Conservation (phyloP, 2,888 invertebrate species). For the Lasioglossum malachurum region DNA sequence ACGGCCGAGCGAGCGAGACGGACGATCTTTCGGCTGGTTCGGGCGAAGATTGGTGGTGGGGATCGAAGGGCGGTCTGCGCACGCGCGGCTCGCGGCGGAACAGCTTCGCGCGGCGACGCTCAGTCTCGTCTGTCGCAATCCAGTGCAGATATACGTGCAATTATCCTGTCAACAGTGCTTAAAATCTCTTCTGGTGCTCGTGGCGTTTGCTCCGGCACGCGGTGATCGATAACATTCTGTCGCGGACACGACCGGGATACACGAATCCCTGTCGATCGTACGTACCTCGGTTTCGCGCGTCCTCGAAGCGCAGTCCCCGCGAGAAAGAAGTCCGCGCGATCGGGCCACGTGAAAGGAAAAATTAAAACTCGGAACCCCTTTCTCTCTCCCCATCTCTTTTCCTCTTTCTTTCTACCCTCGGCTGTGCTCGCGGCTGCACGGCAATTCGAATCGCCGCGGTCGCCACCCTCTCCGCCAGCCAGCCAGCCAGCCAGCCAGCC, state of each 20-base stretch:
- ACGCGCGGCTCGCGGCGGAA: constrained; percentile 74
- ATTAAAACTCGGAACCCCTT: constrained; percentile 12
- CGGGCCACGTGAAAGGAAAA: constrained; percentile 57
- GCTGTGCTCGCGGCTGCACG: constrained; percentile 24
- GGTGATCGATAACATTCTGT: constrained; percentile 52
- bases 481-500: background rate
- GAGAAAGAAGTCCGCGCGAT: constrained; percentile 18
- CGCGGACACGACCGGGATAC: constrained; percentile 3
- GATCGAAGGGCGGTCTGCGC: constrained; percentile 73
- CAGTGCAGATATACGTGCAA: constrained; percentile 81
- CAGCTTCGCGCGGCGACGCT: constrained; percentile 81
- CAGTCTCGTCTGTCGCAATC: constrained; percentile 83
- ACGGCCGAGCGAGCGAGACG: constrained; percentile 10
- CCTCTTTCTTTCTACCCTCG: background rate
- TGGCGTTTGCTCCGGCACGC: constrained; percentile 27
- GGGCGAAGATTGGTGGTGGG: constrained; percentile 56
- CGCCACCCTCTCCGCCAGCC: constrained; percentile 30
- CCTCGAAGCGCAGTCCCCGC: background rate
- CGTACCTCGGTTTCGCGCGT: background rate
- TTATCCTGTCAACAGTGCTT: constrained; percentile 79
- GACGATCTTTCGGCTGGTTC: constrained; percentile 44
- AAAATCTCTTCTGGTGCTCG: constrained; percentile 67
- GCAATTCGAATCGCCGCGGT: constrained; percentile 58
- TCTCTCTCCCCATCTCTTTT: background rate
- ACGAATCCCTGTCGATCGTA: constrained; percentile 40